Evolutionary conservation across 2,113 vertebrate species (phyloP).

Genomic region (Neogobius melanostomus): DNA sequence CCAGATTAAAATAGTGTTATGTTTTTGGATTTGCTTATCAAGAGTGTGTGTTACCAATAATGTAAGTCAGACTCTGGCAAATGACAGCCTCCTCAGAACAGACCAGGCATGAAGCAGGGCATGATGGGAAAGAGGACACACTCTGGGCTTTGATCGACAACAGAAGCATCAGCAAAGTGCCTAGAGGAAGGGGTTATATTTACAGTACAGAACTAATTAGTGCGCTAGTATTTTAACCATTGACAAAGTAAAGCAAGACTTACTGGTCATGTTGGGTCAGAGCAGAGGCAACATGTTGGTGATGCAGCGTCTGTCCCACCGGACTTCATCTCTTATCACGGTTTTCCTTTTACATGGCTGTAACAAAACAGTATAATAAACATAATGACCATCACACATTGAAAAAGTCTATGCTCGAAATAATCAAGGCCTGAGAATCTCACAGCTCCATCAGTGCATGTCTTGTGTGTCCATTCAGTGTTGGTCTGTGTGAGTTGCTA

Average conservation of each 20-base stretch:
- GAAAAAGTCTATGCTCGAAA: too few species aligned
- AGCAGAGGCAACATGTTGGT: conserved; percentile 17
- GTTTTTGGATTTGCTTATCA: background rate
- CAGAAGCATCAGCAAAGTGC: conserved; percentile 61
- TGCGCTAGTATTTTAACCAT: too few species aligned
- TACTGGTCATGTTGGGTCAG: conserved; percentile 61
- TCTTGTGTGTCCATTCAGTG: conserved; percentile 7
- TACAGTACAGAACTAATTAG: background rate
- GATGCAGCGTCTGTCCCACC: conserved; percentile 31
- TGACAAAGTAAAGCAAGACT: conserved; percentile 13
- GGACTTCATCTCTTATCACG: conserved; percentile 13
- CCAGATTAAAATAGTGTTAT: too few species aligned
- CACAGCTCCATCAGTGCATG: background rate
- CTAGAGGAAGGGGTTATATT: conserved; percentile 41
- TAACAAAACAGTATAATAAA: background rate
- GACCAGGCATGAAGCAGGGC: conserved; percentile 70
- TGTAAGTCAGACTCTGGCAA: conserved; percentile 73
- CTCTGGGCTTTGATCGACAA: conserved; percentile 41
- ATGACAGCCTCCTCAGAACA: conserved; percentile 72
- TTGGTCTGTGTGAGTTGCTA: conserved; percentile 18
- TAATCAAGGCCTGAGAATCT: background rate
- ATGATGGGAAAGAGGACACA: conserved; percentile 35
- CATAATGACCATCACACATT: too few species aligned
- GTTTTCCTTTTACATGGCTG: conserved; percentile 14
- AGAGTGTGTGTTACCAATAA: conserved; percentile 61